Percentiles rank a stretch among this genome's conserved stretches.
phyloP scores from a whole-genome alignment of 2,888 invertebrate genomes.

The Pollenia angustigena region DNA sequence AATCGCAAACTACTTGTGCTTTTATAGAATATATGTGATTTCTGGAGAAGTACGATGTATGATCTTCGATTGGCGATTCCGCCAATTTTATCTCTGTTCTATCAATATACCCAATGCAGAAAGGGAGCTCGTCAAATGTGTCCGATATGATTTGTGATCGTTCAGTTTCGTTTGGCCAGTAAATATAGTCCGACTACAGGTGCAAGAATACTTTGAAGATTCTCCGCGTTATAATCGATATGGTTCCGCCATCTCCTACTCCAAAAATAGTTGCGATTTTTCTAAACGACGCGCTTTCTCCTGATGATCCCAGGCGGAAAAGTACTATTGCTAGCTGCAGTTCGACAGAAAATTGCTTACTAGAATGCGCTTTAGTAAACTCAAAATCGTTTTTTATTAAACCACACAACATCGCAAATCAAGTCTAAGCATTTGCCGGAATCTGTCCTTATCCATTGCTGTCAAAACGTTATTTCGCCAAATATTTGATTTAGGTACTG shows the following conservation, averaged over 20 bases:
- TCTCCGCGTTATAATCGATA: constrained; percentile 9
- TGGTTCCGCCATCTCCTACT: constrained; percentile 45
- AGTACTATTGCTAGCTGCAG: neutral
- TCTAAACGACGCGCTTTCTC: constrained; percentile 22
- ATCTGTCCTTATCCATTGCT: constrained; percentile 4
- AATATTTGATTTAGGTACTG: constrained; percentile 18
- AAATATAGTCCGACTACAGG: constrained; percentile 41
- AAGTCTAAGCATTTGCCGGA: constrained; percentile 17
- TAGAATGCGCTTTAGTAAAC: neutral
- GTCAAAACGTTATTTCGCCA: constrained; percentile 19
- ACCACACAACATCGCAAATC: neutral
- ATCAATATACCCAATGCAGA: constrained; percentile 34
- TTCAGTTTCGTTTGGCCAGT: constrained; percentile 44
- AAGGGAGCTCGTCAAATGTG: constrained; percentile 41
- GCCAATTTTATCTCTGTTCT: too few relatives aligned
- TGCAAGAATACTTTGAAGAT: constrained; percentile 20
- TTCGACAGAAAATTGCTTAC: constrained; percentile 13
- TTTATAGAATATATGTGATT: too few relatives aligned
- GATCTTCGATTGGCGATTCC: too few relatives aligned
- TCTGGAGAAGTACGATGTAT: too few relatives aligned
- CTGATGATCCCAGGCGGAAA: constrained; percentile 54
- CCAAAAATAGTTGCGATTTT: constrained; percentile 35
- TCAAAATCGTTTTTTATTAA: neutral
- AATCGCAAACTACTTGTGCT: too few relatives aligned
- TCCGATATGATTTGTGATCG: constrained; percentile 41